phyloP scores from a whole-genome alignment of 2,113 vertebrate genomes.

The Periophthalmus modestus region DNA sequence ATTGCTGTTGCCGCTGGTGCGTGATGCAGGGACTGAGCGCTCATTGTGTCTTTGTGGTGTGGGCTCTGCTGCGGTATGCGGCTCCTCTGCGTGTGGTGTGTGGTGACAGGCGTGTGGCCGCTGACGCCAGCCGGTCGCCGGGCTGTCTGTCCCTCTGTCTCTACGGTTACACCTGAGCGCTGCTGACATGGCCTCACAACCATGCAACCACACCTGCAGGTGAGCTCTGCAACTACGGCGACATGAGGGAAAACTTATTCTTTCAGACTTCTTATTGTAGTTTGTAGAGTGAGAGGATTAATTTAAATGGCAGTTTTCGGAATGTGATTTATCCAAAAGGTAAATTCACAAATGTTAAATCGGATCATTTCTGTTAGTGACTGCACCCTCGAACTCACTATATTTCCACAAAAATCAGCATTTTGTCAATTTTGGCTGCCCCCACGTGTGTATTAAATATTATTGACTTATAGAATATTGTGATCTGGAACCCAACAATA shows the following conservation, averaged over 20 bases:
- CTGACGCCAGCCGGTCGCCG: conserved; percentile 78
- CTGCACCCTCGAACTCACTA: too few species aligned
- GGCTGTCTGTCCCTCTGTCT: conserved; percentile 54
- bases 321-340: too few species aligned
- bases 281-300: not conserved
- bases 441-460: too few species aligned
- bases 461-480: not conserved
- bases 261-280: not conserved
- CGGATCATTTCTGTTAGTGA: too few species aligned
- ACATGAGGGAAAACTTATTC: not conserved
- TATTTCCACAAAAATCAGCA: too few species aligned
- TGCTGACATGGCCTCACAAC: conserved; percentile 39
- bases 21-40: conserved; percentile 77
- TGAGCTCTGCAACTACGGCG: not conserved
- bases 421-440: too few species aligned
- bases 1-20: conserved; percentile 80
- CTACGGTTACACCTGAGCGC: conserved; percentile 75
- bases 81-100: conserved; percentile 72
- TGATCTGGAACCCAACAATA: too few species aligned
- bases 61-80: conserved; percentile 75
- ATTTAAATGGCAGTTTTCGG: too few species aligned
- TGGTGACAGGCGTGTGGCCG: conserved; percentile 77
- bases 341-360: too few species aligned
- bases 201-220: conserved; percentile 7
- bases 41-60: conserved; percentile 75